A percentile compares a stretch with the other conserved stretches of the same genome.
phyloP scores from a whole-genome alignment of 2,888 invertebrate genomes.

The Petrophora chlorosata region DNA sequence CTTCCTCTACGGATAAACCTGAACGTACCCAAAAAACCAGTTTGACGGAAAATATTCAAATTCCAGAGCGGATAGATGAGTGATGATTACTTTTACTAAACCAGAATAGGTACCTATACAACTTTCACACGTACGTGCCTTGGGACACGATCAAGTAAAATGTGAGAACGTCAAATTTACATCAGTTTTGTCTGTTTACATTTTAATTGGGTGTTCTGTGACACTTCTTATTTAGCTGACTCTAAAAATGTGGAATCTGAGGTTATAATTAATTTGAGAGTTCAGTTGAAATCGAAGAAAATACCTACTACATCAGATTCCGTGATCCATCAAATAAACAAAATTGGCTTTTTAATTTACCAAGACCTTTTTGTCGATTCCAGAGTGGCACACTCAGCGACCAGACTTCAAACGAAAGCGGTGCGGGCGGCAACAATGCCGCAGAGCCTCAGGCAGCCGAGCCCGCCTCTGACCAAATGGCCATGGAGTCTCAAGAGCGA shows the following conservation, averaged over 20 bases:
- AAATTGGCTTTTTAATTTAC: too few species aligned
- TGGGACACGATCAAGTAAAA: too few species aligned
- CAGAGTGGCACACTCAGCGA: slow-evolving; percentile 74
- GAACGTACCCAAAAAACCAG: slow-evolving; percentile 19
- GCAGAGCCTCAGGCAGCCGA: slow-evolving; percentile 79
- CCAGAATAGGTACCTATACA: slow-evolving; percentile 39
- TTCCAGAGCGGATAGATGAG: slow-evolving; percentile 25
- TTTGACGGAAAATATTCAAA: slow-evolving; percentile 10
- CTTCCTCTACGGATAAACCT: too few species aligned
- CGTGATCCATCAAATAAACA: too few species aligned
- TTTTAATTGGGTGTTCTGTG: too few species aligned
- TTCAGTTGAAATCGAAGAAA: too few species aligned
- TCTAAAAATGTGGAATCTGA: too few species aligned
- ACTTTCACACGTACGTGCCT: slow-evolving; percentile 76
- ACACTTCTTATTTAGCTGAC: too few species aligned
- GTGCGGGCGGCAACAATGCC: slow-evolving; percentile 80
- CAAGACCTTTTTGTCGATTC: slow-evolving; percentile 50
- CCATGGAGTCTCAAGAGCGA: slow-evolving; percentile 88
- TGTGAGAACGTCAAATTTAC: too few species aligned
- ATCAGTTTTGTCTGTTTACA: too few species aligned
- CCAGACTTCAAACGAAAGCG: slow-evolving; percentile 77
- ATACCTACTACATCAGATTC: too few species aligned
- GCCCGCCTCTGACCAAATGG: slow-evolving; percentile 86
- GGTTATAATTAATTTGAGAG: too few species aligned
- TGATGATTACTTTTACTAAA: slow-evolving; percentile 27